phyloP scores from a whole-genome alignment of 1,140 invertebrate species.

The Melanaphis sacchari region DNA sequence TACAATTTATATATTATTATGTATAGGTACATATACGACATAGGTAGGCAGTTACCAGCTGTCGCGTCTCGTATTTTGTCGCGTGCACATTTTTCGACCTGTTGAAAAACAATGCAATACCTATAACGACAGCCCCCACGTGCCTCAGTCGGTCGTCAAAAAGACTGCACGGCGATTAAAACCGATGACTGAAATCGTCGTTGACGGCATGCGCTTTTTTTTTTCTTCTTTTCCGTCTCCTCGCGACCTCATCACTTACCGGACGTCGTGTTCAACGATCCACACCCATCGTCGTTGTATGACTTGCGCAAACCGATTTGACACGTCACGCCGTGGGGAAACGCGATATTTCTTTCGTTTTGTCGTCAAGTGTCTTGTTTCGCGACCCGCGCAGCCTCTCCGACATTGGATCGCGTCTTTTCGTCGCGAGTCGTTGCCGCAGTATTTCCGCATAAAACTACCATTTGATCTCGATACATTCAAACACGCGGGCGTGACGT shows the following conservation, averaged over 20 bases:
- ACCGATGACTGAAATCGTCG: slow-evolving; percentile 35
- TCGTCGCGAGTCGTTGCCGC: neutral
- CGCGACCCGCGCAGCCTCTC: neutral
- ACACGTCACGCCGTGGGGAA: slow-evolving; percentile 6
- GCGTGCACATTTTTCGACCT: slow-evolving; percentile 32
- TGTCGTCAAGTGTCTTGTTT: neutral
- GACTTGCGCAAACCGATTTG: slow-evolving; percentile 33
- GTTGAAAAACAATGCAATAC: slow-evolving; percentile 5
- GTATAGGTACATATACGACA: too few species aligned
- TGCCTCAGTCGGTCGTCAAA: neutral
- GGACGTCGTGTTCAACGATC: slow-evolving; percentile 23
- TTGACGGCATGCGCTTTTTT: neutral
- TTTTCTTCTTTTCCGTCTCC: slow-evolving; percentile 15
- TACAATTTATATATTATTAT: neutral
- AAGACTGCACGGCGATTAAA: slow-evolving; percentile 50
- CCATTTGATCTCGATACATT: neutral
- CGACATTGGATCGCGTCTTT: neutral
- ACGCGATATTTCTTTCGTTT: neutral
- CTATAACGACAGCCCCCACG: slow-evolving; percentile 18
- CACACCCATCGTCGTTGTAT: neutral
- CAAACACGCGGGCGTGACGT: neutral
- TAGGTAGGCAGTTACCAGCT: neutral
- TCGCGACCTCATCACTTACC: neutral
- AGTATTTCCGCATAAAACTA: neutral
- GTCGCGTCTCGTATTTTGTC: slow-evolving; percentile 11